Evolutionary conservation across 1,140 invertebrate species (phyloP), one percentile per base, ranked within the genome.

Genomic region (Dendrolimus kikuchii): DNA sequence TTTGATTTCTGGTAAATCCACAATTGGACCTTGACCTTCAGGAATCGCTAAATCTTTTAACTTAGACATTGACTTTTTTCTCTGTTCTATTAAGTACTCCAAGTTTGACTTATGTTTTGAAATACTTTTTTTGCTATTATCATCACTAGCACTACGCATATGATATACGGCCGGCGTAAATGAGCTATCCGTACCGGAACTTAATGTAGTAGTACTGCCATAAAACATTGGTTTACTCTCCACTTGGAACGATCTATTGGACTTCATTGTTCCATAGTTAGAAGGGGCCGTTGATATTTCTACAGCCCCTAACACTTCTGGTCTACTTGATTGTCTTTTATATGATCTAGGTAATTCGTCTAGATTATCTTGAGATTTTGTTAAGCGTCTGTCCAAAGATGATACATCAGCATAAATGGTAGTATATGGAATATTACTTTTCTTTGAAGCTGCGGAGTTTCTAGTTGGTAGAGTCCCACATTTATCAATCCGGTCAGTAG

Each of bases 41-140:
- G 95, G 95, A 68, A 97, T 96, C 6, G 96, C 93, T 57, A 97
- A 81, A 4, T 95, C 95, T 69, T 94, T 88, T 37, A 97, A 77
- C 82, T 96, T 96, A 4, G 93, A 95, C 69, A 95, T 91, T 36
- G 92, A 93, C 66, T 92, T 92, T 62, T 92, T 90, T 46, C 95
- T 88, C 75, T 95, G 94, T 75, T 96, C 95, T 59, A 95, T 91
- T 52, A 95, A 70, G 57, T 91, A 89, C 73, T 90, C 91, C 60
- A 91, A 73, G 55, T 91, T 92, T 53, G 88, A 88, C 54, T 87
- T 87, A 55, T 90, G 86, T 51, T 66, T 64, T 48, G 77, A 63
- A 57, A 74, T 58, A 53, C 79, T 76, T 38, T 37, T 45, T 68
- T 80, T 86, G 54, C 78, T 68, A 53, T 78, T 86, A 46, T 88